Evolutionary conservation across 1,140 invertebrate species (phyloP).

Genomic region (Eriosoma lanigerum): DNA sequence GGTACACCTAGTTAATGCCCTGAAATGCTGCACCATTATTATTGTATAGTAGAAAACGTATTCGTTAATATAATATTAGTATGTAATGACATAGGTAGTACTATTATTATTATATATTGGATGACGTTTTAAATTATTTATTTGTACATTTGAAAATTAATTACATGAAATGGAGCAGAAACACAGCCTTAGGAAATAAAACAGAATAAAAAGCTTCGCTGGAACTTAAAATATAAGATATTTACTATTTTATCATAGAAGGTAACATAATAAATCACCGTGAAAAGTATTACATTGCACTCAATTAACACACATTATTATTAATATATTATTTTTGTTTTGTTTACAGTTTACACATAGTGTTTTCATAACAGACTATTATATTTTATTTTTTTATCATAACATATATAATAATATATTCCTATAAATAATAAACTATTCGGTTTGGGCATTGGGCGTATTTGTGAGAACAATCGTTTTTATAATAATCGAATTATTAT

Average conservation of each 20-base stretch:
- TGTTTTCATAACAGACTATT: conserved; percentile 29
- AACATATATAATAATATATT: neutral
- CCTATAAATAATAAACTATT: conserved; percentile 41
- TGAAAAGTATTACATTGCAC: conserved; percentile 49
- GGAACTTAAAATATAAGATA: conserved; percentile 46
- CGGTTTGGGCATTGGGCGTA: conserved; percentile 5
- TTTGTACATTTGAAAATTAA: conserved; percentile 41
- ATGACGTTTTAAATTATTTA: neutral
- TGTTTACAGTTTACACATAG: neutral
- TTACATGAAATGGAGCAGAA: conserved; percentile 36
- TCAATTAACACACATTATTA: conserved; percentile 48
- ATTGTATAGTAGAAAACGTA: conserved; percentile 15
- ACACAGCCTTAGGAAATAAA: conserved; percentile 49
- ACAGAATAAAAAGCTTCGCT: conserved; percentile 41
- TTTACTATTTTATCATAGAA: conserved; percentile 45
- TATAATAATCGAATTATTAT: conserved; percentile 1
- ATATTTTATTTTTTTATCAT: neutral
- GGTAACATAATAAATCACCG: conserved; percentile 52
- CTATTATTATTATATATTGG: neutral
- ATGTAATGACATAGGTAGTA: neutral
- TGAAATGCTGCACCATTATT: conserved; percentile 36
- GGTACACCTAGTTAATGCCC: conserved; percentile 43
- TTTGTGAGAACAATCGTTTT: conserved; percentile 2
- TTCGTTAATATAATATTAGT: no score
- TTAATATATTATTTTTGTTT: neutral